Conservation (phyloP, 2,113 vertebrate genomes). For the Sarotherodon lohbergeri region DNA sequence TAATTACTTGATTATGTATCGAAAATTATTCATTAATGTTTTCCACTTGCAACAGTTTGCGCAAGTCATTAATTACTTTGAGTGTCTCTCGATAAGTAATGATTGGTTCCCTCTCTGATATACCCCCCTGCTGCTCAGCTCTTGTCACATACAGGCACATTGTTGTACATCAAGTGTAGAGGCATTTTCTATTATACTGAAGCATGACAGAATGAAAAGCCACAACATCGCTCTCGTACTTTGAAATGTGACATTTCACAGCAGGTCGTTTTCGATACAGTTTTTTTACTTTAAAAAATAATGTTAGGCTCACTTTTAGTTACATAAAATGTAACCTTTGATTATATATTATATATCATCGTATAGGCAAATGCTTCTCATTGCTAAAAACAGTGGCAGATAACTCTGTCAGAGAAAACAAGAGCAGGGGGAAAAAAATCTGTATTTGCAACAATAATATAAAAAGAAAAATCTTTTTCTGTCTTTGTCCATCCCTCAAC, state of each 20-base stretch:
- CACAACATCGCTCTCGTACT: background rate
- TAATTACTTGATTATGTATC: conserved; percentile 77
- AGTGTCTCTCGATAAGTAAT: conserved; percentile 70
- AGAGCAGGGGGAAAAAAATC: background rate
- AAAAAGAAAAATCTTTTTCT: background rate
- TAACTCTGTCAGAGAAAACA: background rate
- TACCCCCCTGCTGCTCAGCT: conserved; percentile 20
- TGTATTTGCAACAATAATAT: background rate
- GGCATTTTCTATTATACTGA: conserved; percentile 19
- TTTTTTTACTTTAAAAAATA: background rate
- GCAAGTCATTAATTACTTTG: conserved; percentile 74
- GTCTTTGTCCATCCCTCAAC: background rate
- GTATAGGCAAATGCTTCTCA: background rate
- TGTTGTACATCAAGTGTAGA: conserved; percentile 29
- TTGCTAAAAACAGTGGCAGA: background rate
- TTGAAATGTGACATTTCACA: conserved; percentile 12
- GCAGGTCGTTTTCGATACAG: background rate
- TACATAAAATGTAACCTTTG: background rate
- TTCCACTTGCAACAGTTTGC: conserved; percentile 70
- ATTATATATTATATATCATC: background rate
- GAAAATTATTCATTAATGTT: conserved; percentile 77
- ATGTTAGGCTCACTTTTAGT: background rate
- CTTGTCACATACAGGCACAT: conserved; percentile 10
- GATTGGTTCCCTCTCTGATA: conserved; percentile 54
- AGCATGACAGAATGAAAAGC: background rate